These are phyloP conservation scores for Artemia franciscana DNA, from an alignment of 1,140 invertebrate genomes.

Conservation along the genomic window DNA sequence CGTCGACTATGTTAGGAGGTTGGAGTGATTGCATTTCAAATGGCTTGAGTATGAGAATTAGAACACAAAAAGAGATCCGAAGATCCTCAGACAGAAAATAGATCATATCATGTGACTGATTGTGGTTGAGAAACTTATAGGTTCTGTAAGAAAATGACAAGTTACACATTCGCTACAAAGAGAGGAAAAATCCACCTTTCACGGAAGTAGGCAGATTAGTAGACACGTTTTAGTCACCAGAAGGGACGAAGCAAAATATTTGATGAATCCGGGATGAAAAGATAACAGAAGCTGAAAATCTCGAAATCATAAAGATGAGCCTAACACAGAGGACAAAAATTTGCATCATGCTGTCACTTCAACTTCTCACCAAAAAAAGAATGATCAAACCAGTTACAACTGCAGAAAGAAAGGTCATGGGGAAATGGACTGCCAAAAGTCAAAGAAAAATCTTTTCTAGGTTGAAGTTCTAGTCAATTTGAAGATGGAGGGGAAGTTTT, in stretches of 20 bases:
- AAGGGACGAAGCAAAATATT: neutral
- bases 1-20: neutral
- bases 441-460: neutral
- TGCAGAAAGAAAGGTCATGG: neutral
- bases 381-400: neutral
- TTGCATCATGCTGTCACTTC: neutral
- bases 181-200: neutral
- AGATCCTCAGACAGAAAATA: neutral
- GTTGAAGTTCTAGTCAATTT: neutral
- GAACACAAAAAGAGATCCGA: neutral
- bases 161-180: neutral
- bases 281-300: neutral
- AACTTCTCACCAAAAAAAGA: neutral
- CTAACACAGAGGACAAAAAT: neutral
- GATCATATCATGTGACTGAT: neutral
- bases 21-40: neutral
- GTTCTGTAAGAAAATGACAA: neutral
- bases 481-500: neutral
- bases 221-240: neutral
- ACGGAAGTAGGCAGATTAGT: neutral
- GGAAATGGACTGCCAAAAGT: neutral
- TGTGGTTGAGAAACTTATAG: neutral
- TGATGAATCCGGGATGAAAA: no score
- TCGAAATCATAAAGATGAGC: neutral
- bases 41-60: neutral